Percentiles rank a stretch among this genome's conserved stretches.
Evolutionary conservation across 2,113 vertebrate species (phyloP).

Genomic region (Aspiorhynchus laticeps): DNA sequence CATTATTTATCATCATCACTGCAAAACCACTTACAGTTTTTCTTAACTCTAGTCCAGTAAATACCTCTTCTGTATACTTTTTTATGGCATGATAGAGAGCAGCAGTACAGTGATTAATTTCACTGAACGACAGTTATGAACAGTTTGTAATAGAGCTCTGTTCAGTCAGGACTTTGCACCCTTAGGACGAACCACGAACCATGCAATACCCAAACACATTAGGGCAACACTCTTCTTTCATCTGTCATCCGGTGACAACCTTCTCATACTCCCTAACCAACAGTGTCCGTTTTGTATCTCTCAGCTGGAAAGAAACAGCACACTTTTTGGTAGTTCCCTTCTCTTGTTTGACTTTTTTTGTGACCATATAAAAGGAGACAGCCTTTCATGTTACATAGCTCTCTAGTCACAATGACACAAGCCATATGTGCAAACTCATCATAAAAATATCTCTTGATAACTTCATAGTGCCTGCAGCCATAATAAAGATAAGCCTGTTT

Average conservation of each 20-base stretch:
- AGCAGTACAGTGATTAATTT: conserved; percentile 49
- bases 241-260: conserved; percentile 32
- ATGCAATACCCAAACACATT: conserved; percentile 21
- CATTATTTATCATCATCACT: conserved; percentile 5
- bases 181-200: conserved; percentile 30
- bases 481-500: conserved; percentile 54
- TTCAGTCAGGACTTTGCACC: conserved; percentile 27
- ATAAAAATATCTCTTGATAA: conserved; percentile 53
- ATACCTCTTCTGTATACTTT: conserved; percentile 35
- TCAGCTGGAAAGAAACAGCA: conserved; percentile 13
- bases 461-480: conserved; percentile 41
- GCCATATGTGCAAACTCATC: conserved; percentile 55
- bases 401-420: conserved; percentile 50
- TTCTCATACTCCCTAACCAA: conserved; percentile 30
- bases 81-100: conserved; percentile 46
- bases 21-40: conserved; percentile 21
- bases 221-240: conserved; percentile 19
- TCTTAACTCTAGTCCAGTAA: conserved; percentile 14
- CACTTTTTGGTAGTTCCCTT: conserved; percentile 38
- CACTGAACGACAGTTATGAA: conserved; percentile 26
- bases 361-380: conserved; percentile 43
- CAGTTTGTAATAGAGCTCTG: conserved; percentile 28
- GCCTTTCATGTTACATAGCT: conserved; percentile 40
- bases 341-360: not conserved
- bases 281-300: conserved; percentile 1